phyloP scores from a whole-genome alignment of 1,140 invertebrate species.

The Lethocerus indicus region DNA sequence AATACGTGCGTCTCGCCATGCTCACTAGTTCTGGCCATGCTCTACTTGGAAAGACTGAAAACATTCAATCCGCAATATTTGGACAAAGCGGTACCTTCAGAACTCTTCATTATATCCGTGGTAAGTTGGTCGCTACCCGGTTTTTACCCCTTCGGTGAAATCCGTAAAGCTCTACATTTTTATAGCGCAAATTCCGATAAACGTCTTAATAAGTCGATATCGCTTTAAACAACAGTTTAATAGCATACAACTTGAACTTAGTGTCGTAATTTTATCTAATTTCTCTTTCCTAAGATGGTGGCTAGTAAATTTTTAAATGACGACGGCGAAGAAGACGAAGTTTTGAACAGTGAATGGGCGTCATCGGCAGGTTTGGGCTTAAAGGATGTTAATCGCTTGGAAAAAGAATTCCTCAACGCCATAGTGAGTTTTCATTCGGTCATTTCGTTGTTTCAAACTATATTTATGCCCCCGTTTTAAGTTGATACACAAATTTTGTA shows the following conservation, averaged over 20 bases:
- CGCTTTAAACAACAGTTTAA: too few species aligned
- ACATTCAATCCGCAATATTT: slow-evolving; percentile 67
- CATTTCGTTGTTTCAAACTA: not conserved
- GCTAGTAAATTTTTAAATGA: slow-evolving; percentile 89
- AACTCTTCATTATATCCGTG: slow-evolving; percentile 82
- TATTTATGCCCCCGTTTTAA: not conserved
- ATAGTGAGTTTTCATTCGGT: slow-evolving; percentile 46
- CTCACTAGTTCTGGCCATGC: slow-evolving; percentile 59
- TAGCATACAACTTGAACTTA: too few species aligned
- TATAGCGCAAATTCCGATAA: too few species aligned
- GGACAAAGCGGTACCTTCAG: slow-evolving; percentile 59
- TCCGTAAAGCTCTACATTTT: too few species aligned
- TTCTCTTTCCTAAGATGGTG: slow-evolving; percentile 61
- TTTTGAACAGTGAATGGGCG: slow-evolving; percentile 80
- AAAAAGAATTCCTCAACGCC: slow-evolving; percentile 73
- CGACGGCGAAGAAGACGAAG: slow-evolving; percentile 76
- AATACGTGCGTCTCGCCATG: slow-evolving; percentile 74
- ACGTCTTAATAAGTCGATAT: too few species aligned
- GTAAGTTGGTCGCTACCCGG: too few species aligned
- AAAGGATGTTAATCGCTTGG: slow-evolving; percentile 61
- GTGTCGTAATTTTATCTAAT: too few species aligned
- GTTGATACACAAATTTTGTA: too few species aligned
- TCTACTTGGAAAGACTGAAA: slow-evolving; percentile 76
- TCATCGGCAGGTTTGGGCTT: slow-evolving; percentile 53
- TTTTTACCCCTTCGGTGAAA: too few species aligned